These are phyloP conservation scores for Vicugna pacos DNA, from an alignment of 2,113 vertebrate genomes.

Conservation along the genomic window DNA sequence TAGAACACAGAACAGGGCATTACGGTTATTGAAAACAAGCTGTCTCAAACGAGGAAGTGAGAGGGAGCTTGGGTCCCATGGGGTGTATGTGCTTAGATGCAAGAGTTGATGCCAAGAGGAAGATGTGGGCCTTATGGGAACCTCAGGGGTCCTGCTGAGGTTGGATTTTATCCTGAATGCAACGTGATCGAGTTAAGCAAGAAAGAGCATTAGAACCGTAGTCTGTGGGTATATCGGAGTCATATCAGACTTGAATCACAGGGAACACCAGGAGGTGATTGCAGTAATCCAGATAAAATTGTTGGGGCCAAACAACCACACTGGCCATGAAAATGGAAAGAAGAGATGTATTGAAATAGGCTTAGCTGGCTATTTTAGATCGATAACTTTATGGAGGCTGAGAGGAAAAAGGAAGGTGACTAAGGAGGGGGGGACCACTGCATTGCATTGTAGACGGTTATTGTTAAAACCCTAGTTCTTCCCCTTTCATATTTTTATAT, in stretches of 20 bases:
- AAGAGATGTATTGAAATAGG: background rate
- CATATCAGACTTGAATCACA: background rate
- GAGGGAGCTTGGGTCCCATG: background rate
- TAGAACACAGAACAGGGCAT: background rate
- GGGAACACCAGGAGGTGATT: background rate
- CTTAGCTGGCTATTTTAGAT: background rate
- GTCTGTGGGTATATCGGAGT: background rate
- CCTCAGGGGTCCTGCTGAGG: background rate
- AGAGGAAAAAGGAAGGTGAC: background rate
- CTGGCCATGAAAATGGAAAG: background rate
- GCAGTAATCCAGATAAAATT: background rate
- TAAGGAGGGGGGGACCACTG: background rate
- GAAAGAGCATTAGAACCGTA: background rate
- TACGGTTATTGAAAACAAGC: background rate
- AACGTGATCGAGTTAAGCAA: background rate
- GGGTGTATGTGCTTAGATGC: background rate
- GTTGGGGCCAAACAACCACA: background rate
- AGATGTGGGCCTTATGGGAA: background rate
- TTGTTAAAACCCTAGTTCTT: constrained; percentile 35
- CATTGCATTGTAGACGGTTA: background rate
- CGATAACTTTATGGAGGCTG: background rate
- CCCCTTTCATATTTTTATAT: background rate
- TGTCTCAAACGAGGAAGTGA: background rate
- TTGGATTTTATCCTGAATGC: background rate
- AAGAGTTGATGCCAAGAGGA: background rate